These are phyloP conservation scores for Zaprionus ornatus DNA, from an alignment of 1,140 invertebrate genomes.

Conservation along the genomic window DNA sequence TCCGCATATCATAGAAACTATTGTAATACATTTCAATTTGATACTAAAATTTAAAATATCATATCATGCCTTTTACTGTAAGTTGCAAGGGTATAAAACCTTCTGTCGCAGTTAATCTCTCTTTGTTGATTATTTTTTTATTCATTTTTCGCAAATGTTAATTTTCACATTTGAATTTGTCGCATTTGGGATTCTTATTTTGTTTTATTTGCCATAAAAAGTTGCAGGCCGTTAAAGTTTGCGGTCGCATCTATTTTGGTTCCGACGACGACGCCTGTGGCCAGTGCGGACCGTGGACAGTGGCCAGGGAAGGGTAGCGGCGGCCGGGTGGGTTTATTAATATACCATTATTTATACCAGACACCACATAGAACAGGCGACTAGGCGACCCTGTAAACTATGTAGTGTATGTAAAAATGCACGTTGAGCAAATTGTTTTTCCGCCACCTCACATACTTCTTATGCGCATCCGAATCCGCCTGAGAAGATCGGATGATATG, in stretches of 20 bases:
- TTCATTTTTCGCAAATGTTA: neutral
- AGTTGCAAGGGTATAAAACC: neutral
- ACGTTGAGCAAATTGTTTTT: neutral
- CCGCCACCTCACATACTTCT: neutral
- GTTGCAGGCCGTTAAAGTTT: constrained; percentile 73
- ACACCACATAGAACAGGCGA: neutral
- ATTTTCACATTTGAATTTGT: constrained; percentile 16
- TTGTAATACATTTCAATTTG: too few species aligned
- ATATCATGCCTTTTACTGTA: too few species aligned
- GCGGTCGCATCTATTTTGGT: constrained; percentile 64
- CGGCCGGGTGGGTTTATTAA: neutral
- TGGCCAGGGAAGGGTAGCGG: neutral
- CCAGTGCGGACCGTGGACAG: neutral
- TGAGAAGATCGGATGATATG: neutral
- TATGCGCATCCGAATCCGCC: neutral
- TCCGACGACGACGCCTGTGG: constrained; percentile 15
- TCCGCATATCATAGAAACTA: too few species aligned
- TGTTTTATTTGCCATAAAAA: constrained; percentile 75
- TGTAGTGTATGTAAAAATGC: neutral
- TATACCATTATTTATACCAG: constrained; percentile 5
- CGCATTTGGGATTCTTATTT: constrained; percentile 41
- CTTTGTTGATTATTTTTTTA: neutral
- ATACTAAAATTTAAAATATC: too few species aligned
- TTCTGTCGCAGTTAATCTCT: neutral
- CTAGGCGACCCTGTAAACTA: neutral